Base-by-base conservation (phyloP, 2,888 invertebrate genomes). In the Osedax fenrisi region DNA sequence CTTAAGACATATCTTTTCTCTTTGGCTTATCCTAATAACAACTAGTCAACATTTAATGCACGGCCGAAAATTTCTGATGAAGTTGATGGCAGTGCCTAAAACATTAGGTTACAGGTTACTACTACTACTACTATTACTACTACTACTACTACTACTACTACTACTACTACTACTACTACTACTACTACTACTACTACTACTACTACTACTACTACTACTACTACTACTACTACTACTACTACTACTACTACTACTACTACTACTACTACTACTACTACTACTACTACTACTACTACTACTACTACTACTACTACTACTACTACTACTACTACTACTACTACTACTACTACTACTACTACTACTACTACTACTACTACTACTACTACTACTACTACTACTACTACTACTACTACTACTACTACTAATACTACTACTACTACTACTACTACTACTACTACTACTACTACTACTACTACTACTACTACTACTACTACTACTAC, bases 211-310 rank as follows among this genome's bases (percentile, higher is more conserved):
- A 75, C 27, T 75, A 75, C 26, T 75, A 75, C 27, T 75, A 66
- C 66, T 75, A 75, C 64, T 75, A 75, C 26, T 75, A 75, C 27
- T 75, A 75, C 73, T 75, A 75, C 66, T 75, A 75, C n/a, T 56
- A 56, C 56, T 56, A 56, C 64, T 64, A 17, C 64, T 64, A 17
- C 64, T 64, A 17, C 64, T 64, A 17, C 64, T 64, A 17, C 64
- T 64, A 23, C 3, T 67, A 23, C 3, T 67, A 23, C 3, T 67
- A 23, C 3, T 67, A 23, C 3, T 67, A 23, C 3, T 67, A 23
- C 67, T 3, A 23, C 67, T 67, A 23, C 67, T 67, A 23, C 67
- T 67, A 23, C 67, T 67, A 23, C 67, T 21, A 3, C n/a, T 21
- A 23, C 22, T 5, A 23, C 3, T 22, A 23, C 67, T 67, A 23